Evolutionary conservation across 2,113 vertebrate species (phyloP).

Genomic region (Paradoxurus hermaphroditus): DNA sequence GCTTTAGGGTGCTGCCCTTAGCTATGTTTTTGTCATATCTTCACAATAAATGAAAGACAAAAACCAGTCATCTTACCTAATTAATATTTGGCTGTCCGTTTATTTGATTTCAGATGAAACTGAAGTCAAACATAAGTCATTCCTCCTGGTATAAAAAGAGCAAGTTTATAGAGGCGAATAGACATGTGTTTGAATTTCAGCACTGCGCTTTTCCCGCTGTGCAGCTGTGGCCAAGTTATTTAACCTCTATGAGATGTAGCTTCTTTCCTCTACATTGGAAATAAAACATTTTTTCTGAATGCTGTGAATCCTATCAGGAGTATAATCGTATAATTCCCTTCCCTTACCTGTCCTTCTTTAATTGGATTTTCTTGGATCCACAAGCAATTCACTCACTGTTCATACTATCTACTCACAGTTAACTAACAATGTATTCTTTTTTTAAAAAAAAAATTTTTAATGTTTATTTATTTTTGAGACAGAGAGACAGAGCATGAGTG

Average conservation of each 20-base stretch:
- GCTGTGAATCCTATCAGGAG: neutral
- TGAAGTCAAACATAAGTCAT: neutral
- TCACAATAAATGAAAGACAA: neutral
- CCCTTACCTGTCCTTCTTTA: neutral
- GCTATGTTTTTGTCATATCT: neutral
- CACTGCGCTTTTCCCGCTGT: neutral
- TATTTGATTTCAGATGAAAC: neutral
- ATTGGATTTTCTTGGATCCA: neutral
- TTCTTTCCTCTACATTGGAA: neutral
- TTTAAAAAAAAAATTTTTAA: too few species aligned
- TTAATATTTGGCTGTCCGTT: neutral
- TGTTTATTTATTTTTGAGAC: too few species aligned
- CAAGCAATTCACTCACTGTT: neutral
- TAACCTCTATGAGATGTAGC: neutral
- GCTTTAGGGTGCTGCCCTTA: neutral
- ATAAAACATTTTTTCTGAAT: neutral
- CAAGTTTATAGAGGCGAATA: neutral
- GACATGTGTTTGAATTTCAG: neutral
- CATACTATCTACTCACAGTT: neutral
- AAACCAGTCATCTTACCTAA: neutral
- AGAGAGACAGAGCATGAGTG: too few species aligned
- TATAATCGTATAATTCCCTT: neutral
- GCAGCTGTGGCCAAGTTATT: neutral
- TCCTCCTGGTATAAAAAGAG: neutral
- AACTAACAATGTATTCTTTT: constrained; percentile 3